These are phyloP conservation scores for Sorex araneus DNA, from an alignment of 2,113 vertebrate genomes.

Conservation along the genomic window DNA sequence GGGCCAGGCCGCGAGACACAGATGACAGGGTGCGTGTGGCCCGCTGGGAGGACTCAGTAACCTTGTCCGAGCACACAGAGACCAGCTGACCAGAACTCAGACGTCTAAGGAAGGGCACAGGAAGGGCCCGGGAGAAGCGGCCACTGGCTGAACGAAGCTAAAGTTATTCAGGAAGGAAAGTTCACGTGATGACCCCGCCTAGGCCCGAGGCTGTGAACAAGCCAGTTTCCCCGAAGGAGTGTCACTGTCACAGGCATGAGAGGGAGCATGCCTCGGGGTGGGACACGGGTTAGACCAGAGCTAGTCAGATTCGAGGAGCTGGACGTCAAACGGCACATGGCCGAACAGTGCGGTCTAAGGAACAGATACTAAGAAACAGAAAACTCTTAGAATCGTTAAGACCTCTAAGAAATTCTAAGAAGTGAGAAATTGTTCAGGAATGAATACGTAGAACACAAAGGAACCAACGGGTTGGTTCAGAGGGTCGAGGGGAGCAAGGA, in stretches of 20 bases:
- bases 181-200: neutral
- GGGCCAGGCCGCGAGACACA: neutral
- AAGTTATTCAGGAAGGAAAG: neutral
- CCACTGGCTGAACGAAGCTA: neutral
- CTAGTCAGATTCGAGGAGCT: neutral
- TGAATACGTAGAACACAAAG: neutral
- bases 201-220: neutral
- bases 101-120: neutral
- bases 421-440: neutral
- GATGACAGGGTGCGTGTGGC: neutral
- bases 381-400: no score
- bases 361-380: no score
- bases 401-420: neutral
- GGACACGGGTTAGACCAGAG: neutral
- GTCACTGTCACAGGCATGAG: neutral
- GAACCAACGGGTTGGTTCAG: neutral
- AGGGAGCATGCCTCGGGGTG: no score
- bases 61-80: neutral
- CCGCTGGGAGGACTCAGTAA: neutral
- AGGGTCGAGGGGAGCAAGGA: neutral
- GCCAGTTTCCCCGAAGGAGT: neutral
- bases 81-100: neutral
- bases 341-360: no score
- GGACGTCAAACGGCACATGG: no score
- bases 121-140: neutral